Percentiles rank a stretch among this genome's conserved stretches.
These are phyloP conservation scores for Tiliacea citrago DNA, from an alignment of 2,888 invertebrate genomes.

Conservation along the genomic window DNA sequence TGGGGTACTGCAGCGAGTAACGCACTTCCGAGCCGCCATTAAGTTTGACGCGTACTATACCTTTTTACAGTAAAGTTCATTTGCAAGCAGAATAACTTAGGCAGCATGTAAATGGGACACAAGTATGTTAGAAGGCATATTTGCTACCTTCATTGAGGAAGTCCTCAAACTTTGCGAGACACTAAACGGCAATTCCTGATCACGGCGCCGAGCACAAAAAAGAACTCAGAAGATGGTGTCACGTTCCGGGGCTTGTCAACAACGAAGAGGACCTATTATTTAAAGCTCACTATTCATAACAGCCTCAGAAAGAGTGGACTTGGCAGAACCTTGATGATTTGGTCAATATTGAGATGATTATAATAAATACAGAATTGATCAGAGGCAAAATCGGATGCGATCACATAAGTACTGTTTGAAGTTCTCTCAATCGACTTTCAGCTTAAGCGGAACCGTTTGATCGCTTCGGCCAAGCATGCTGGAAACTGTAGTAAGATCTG, in stretches of 20 bases:
- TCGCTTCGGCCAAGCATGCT: background rate
- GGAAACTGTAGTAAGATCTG: background rate
- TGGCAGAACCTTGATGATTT: background rate
- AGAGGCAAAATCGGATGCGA: background rate
- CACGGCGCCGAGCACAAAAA: constrained; percentile 26
- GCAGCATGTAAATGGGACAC: background rate
- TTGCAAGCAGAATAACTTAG: background rate
- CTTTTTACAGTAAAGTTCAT: background rate
- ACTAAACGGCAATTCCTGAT: constrained; percentile 1
- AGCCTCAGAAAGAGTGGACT: constrained; percentile 8
- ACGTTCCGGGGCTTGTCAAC: background rate
- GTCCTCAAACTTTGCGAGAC: no score
- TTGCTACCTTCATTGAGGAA: background rate
- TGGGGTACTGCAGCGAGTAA: no score
- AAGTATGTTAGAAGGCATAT: background rate
- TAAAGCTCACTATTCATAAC: background rate
- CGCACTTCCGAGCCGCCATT: no score
- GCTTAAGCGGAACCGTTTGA: background rate
- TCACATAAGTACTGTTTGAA: background rate
- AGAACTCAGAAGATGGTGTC: background rate
- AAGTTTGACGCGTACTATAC: no score
- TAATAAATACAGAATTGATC: background rate
- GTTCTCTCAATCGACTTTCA: background rate
- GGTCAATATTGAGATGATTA: background rate
- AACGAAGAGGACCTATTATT: background rate